Evolutionary conservation across 2,113 vertebrate species (phyloP), one percentile per base, ranked within the genome.

Genomic region (Oreocharis arfaki): DNA sequence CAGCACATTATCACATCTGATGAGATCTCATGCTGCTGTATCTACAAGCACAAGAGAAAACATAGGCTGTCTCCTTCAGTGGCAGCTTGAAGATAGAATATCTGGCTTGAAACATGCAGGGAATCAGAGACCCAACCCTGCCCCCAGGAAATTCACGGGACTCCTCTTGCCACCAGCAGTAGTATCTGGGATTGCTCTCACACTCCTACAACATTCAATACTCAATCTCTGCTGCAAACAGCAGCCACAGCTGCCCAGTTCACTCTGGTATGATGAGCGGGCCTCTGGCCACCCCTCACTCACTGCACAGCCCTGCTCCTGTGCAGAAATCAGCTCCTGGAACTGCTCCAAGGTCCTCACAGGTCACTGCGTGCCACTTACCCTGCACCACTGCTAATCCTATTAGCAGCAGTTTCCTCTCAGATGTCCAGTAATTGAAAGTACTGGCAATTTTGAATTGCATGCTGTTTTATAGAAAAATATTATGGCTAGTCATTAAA

Each of bases 401-500:
- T 39, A 32, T 90, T 75, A 63, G 83, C 24, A 22, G 75, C 63
- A 73, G 50, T 80, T 88, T 80, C 79, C 65, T 35, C 63, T 92
- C 26, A 33, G n/a, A 49, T 93, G 75, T 85, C 88, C 76, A 57
- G 39, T 90, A 86, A 88, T 77, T 85, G 63, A 70, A 96, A 93
- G 46, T 65, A 83, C 79, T 57, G 71, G 28, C 82, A 96, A 86
- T 88, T 92, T 73, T 73, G 13, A 77, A 46, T 92, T 83, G 15
- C 89, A 39, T 77, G 79, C 79, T 92, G 90, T 39, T 71, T 46
- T 90, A 77, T 10, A 96, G 86, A 42, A 74, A 94, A 92, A 90
- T 59, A 74, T 90, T 86, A 74, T 63, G 71, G 59, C 53, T 61
- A 57, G 76, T 52, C 64, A 84, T 88, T 86, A 88, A 80, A 88